phyloP scores from a whole-genome alignment of 2,888 invertebrate genomes.

The Atrina japonica region DNA sequence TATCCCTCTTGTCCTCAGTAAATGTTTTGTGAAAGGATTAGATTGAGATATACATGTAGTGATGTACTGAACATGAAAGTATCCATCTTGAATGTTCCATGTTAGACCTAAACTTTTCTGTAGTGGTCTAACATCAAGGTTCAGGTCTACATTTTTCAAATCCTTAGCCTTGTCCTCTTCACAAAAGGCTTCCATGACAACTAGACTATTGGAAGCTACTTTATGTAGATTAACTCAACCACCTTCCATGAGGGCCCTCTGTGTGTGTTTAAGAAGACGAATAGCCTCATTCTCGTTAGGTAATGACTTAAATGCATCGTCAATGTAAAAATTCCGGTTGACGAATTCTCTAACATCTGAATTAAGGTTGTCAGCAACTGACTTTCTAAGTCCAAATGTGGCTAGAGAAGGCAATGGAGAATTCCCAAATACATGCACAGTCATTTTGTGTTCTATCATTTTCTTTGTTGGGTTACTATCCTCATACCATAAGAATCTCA shows the following conservation, averaged over 20 bases:
- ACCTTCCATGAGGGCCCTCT: too few relatives aligned
- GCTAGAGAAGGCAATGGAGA: constrained; percentile 40
- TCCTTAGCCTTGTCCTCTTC: constrained; percentile 45
- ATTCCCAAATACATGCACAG: constrained; percentile 46
- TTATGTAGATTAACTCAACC: constrained; percentile 49
- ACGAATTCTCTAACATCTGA: constrained; percentile 41
- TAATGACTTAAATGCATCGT: constrained; percentile 29
- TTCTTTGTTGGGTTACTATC: constrained; percentile 32
- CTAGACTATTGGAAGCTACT: constrained; percentile 46
- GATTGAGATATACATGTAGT: too few relatives aligned
- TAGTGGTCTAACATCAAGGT: constrained; percentile 15
- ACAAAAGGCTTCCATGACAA: constrained; percentile 49
- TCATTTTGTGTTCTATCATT: constrained; percentile 41
- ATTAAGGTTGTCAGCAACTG: constrained; percentile 1
- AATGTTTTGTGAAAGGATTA: not conserved
- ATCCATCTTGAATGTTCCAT: too few relatives aligned
- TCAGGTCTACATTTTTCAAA: constrained; percentile 45
- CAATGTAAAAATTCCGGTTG: constrained; percentile 46
- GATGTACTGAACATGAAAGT: too few relatives aligned
- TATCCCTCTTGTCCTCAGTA: constrained; percentile 18
- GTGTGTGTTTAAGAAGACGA: too few relatives aligned
- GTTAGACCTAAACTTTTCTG: too few relatives aligned
- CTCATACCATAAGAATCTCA: constrained; percentile 44
- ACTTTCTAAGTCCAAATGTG: constrained; percentile 38
- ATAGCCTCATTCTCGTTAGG: too few relatives aligned